A percentile compares a stretch with the other conserved stretches of the same genome.
These are phyloP conservation scores for Macrobrachium nipponense DNA, from an alignment of 1,140 invertebrate genomes.

Conservation along the genomic window DNA sequence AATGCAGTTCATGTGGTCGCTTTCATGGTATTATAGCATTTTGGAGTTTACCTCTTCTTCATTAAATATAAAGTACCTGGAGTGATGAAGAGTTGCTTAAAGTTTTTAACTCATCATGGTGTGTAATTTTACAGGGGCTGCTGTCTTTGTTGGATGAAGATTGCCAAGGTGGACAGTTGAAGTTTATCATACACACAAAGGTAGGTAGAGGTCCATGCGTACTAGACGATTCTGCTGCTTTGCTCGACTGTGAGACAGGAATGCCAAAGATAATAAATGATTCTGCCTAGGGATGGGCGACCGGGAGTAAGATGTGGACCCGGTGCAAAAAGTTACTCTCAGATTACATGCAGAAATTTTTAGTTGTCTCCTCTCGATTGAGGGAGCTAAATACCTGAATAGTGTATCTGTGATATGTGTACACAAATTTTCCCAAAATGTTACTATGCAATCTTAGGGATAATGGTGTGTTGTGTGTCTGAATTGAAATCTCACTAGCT, in stretches of 20 bases:
- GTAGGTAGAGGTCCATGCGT: background rate
- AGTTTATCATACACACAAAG: background rate
- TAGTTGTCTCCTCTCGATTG: conserved; percentile 4
- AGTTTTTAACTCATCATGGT: too few relatives aligned
- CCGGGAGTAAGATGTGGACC: background rate
- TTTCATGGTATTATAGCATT: background rate
- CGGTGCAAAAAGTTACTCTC: background rate
- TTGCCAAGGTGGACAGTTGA: background rate
- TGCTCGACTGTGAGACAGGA: background rate
- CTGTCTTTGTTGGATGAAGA: background rate
- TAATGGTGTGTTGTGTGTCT: too few relatives aligned
- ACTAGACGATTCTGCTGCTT: background rate
- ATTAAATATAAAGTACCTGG: background rate
- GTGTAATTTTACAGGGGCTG: background rate
- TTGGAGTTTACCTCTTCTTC: background rate
- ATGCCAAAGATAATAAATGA: background rate
- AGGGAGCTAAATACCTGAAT: background rate
- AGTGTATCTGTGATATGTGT: too few relatives aligned
- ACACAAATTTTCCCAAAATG: too few relatives aligned
- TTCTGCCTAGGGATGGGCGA: background rate
- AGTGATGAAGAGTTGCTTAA: background rate
- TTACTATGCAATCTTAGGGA: too few relatives aligned
- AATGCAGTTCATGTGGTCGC: too few relatives aligned
- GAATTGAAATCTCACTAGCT: too few relatives aligned
- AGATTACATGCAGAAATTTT: background rate